Percentiles rank a stretch among this genome's conserved stretches.
Evolutionary conservation across 2,113 vertebrate genomes (phyloP).

Genomic region (Hypocryptadius cinnamomeus): DNA sequence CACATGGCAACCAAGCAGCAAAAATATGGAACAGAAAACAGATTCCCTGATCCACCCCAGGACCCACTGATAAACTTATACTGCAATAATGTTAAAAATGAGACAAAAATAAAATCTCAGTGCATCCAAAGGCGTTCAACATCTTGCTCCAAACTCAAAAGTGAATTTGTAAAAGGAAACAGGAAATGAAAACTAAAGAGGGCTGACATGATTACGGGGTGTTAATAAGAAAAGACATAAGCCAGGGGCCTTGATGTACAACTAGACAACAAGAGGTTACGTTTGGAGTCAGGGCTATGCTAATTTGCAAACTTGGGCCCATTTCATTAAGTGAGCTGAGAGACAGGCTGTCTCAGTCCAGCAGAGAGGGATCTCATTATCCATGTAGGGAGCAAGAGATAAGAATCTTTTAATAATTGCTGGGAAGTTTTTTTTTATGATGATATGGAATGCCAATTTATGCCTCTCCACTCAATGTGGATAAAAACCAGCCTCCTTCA

Average conservation of each 20-base stretch:
- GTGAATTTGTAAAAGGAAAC: constrained; percentile 59
- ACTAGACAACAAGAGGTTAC: constrained; percentile 79
- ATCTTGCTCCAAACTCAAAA: background rate
- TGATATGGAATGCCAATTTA: constrained; percentile 81
- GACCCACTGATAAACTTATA: background rate
- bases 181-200: constrained; percentile 70
- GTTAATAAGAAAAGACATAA: constrained; percentile 81
- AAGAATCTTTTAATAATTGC: constrained; percentile 86
- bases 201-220: constrained; percentile 72
- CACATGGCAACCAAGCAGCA: background rate
- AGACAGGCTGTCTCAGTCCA: constrained; percentile 84
- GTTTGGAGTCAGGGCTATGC: constrained; percentile 70
- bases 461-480: constrained; percentile 59
- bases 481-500: constrained; percentile 69
- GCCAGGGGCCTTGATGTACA: constrained; percentile 77
- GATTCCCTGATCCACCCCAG: background rate
- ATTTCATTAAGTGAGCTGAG: constrained; percentile 81
- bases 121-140: constrained; percentile 2
- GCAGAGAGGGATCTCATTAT: constrained; percentile 82
- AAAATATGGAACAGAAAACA: background rate
- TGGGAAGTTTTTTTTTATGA: constrained; percentile 77
- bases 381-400: constrained; percentile 79
- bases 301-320: constrained; percentile 78
- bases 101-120: background rate
- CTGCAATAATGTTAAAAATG: background rate